phyloP scores from a whole-genome alignment of 1,140 invertebrate genomes.

The Drosophila grimshawi region DNA sequence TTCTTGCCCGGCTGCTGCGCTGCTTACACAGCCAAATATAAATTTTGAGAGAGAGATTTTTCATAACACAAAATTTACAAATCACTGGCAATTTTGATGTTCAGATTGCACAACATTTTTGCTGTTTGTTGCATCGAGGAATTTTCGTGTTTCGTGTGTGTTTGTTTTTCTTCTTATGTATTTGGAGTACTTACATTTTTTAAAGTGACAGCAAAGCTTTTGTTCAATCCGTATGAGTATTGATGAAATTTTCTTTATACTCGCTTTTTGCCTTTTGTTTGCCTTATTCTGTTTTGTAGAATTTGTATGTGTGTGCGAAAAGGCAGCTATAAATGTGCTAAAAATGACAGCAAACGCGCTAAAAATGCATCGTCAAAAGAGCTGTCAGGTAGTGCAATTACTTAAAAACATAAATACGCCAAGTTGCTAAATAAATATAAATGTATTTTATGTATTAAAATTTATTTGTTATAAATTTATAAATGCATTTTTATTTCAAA shows the following conservation, averaged over 20 bases:
- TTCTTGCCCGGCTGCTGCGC: conserved; percentile 4
- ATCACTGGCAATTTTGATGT: conserved; percentile 55
- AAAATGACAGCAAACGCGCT: conserved; percentile 22
- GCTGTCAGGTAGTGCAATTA: neutral
- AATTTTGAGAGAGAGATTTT: conserved; percentile 66
- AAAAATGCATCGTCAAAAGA: conserved; percentile 6
- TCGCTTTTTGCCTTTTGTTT: conserved; percentile 66
- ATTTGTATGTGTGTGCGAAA: conserved; percentile 48
- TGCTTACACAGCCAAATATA: conserved; percentile 3
- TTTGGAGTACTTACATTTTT: conserved; percentile 62
- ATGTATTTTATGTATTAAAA: no score
- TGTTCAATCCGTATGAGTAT: conserved; percentile 48
- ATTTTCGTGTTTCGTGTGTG: neutral
- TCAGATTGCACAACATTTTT: conserved; percentile 60
- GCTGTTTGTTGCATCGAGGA: conserved; percentile 14
- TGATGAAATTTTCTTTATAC: conserved; percentile 23
- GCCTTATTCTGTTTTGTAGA: conserved; percentile 45
- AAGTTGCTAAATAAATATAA: no score
- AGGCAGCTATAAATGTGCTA: conserved; percentile 26
- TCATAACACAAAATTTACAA: conserved; percentile 52
- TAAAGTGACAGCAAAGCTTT: conserved; percentile 65
- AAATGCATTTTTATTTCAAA: neutral
- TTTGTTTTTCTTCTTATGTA: conserved; percentile 8
- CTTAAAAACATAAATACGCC: neutral
- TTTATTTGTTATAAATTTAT: neutral